Base-by-base conservation (phyloP, 2,888 invertebrate genomes). In the Biston betularia region DNA sequence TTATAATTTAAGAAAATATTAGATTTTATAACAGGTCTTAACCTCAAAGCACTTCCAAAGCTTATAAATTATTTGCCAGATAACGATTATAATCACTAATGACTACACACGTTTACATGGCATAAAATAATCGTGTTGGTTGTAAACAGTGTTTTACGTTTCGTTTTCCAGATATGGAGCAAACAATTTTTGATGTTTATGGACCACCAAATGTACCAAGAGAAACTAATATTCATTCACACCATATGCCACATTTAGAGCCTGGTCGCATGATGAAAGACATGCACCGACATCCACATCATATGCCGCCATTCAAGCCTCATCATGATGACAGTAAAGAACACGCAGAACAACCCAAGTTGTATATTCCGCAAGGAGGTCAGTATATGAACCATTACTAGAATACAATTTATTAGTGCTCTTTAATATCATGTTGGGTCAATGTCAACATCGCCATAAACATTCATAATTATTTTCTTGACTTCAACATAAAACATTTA, bases 151-250 rank as follows among this genome's bases (percentile, higher is more conserved):
- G 12, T 10, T 42, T 11, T 9, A 46, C 46, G 9, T 52, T 52
- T 11, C 10, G 38, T 33, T 44, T 54, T 54, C 6, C 33, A 54
- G 54, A 42, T 54, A n/a, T 54, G 42, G 54, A 42, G 14, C 54
- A 54, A 54, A 33, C 15, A n/a, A 54, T 54, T 44, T 33, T 44
- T 0, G 54, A 54, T 7, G 24, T 33, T 10, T 54, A 54, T n/a
- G 54, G 54, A 33, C 33, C 42, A n/a, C 54, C 54, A 24, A 14
- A 6, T 1, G 11, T 11, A 42, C 11, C 42, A 24, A 24, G 8
- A 54, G 12, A 8, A 38, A 33, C 2, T 12, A 8, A 24, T 33
- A 15, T 11, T 9, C 54, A 12, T 24, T 40, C 40, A 54, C 42
- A 38, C 5, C 35, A 10, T 0, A 40, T 42, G 24, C 11, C 12